Evolutionary conservation across 1,140 invertebrate species (phyloP).

Genomic region (Hirudo medicinalis): DNA sequence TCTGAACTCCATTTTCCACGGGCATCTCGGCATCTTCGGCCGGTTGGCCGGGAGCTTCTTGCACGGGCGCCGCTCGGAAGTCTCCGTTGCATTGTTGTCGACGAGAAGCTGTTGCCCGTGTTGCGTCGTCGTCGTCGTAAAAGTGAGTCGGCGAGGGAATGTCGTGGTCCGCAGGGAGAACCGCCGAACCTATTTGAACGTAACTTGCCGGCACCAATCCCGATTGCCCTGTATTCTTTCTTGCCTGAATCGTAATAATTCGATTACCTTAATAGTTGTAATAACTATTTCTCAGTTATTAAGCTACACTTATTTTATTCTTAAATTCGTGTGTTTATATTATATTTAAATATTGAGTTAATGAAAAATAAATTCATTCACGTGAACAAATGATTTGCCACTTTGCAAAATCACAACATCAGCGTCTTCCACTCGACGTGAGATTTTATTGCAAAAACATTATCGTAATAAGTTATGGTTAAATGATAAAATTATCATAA

Average conservation of each 20-base stretch:
- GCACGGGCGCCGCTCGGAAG: neutral
- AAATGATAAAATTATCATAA: too few species aligned
- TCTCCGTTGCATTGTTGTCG: neutral
- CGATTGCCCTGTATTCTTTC: neutral
- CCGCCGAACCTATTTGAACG: neutral
- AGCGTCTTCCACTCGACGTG: neutral
- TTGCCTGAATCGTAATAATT: neutral
- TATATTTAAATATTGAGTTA: neutral
- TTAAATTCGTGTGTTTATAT: neutral
- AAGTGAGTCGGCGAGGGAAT: neutral
- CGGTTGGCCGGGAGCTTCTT: too few species aligned
- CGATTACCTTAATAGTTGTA: neutral
- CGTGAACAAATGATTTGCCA: neutral
- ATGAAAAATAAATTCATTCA: too few species aligned
- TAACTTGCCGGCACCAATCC: neutral
- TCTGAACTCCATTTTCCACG: constrained; percentile 53
- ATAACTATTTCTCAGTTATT: neutral
- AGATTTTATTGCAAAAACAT: too few species aligned
- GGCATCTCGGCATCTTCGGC: constrained; percentile 19
- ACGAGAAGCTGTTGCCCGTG: neutral
- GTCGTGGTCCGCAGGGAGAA: neutral
- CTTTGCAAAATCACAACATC: neutral
- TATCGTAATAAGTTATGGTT: neutral
- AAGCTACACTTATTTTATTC: too few species aligned
- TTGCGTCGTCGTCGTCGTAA: neutral